phyloP scores from a whole-genome alignment of 2,888 invertebrate genomes.

The Hemaris fuciformis region DNA sequence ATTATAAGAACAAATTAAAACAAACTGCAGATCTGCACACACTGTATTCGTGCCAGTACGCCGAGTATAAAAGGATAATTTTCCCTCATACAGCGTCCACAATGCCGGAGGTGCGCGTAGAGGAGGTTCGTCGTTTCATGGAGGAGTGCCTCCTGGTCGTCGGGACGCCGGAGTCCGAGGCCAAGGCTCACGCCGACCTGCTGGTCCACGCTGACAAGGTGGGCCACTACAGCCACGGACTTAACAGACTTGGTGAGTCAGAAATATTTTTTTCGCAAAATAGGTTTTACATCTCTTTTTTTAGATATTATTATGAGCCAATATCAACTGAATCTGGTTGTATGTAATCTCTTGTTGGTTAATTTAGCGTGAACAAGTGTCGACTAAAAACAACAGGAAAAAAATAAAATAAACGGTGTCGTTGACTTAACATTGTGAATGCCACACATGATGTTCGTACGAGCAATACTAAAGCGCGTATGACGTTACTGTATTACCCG shows the following conservation, averaged over 20 bases:
- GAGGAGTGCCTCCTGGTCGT: slow-evolving; percentile 82
- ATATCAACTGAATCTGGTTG: no score
- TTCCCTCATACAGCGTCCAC: slow-evolving; percentile 20
- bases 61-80: not conserved
- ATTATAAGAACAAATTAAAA: not conserved
- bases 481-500: no score
- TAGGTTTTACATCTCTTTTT: no score
- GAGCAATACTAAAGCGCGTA: no score
- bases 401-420: not conserved
- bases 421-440: no score
- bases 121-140: slow-evolving; percentile 82
- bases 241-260: slow-evolving; percentile 87
- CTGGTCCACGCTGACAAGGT: slow-evolving; percentile 88
- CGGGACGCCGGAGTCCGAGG: slow-evolving; percentile 82
- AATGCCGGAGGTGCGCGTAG: slow-evolving; percentile 70
- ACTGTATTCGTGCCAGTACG: not conserved
- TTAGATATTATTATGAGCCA: no score
- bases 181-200: slow-evolving; percentile 83
- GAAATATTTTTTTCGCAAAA: no score
- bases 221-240: slow-evolving; percentile 93
- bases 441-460: no score
- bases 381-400: no score
- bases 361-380: not conserved
- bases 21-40: not conserved
- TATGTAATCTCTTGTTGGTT: no score